Percentiles rank a stretch among this genome's conserved stretches.
Conservation (phyloP, 2,797 vertebrate species). For the Orientallactaga sibirica region DNA sequence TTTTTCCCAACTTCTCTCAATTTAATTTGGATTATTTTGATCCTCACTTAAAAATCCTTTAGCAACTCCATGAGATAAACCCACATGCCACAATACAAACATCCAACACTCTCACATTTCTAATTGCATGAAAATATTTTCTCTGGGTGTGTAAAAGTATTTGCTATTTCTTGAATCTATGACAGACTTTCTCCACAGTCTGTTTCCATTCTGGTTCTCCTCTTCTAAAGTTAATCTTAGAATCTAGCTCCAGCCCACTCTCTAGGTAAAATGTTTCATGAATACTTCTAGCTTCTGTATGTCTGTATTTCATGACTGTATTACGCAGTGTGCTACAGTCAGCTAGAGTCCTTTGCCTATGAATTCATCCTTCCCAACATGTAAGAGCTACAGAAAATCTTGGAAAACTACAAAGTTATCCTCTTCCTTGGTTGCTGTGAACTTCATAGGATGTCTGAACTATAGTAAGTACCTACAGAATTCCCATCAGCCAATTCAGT, state of each 20-base stretch:
- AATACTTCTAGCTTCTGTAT: background rate
- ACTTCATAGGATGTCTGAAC: background rate
- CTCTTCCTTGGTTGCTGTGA: background rate
- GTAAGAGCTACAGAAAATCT: background rate
- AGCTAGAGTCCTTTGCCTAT: background rate
- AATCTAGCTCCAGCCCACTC: background rate
- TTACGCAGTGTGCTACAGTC: background rate
- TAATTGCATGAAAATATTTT: constrained; percentile 8
- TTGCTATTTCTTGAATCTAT: background rate
- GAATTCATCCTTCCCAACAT: background rate
- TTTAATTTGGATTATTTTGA: background rate
- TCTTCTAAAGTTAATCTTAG: background rate
- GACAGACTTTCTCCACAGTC: rapidly evolving
- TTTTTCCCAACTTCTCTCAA: background rate
- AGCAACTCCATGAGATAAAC: background rate
- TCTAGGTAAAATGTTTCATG: background rate
- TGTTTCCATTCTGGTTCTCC: background rate
- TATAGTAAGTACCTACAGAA: background rate
- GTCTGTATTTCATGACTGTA: rapidly evolving
- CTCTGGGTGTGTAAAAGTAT: background rate
- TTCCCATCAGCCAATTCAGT: background rate
- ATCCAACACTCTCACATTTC: background rate
- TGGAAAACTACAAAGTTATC: background rate
- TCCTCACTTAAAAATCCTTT: background rate
- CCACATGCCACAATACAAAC: background rate